Percentiles rank a stretch among this genome's conserved stretches.
These are phyloP conservation scores for Cherax destructor DNA, from an alignment of 1,140 invertebrate genomes.

Conservation along the genomic window DNA sequence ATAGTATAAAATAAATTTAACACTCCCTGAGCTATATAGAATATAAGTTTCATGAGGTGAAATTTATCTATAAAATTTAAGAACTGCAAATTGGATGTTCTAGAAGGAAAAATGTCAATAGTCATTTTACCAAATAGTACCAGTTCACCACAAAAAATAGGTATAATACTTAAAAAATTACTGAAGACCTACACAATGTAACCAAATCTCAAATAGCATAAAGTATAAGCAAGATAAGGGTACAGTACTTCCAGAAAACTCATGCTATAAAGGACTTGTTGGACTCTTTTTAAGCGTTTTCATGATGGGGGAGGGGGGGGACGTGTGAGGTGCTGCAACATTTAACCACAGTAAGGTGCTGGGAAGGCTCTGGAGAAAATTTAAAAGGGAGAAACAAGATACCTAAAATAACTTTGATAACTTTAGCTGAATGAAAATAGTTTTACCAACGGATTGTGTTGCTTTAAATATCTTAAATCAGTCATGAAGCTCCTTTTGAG, in stretches of 20 bases:
- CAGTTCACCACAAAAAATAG: neutral
- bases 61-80: neutral
- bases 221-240: constrained; percentile 1
- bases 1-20: neutral
- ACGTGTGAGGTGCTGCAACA: constrained; percentile 37
- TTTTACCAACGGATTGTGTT: neutral
- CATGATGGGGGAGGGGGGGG: constrained; percentile 36
- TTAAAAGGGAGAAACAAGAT: neutral
- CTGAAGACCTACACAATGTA: neutral
- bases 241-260: constrained; percentile 27
- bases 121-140: neutral
- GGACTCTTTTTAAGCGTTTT: constrained; percentile 40
- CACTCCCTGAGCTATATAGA: neutral
- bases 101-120: neutral
- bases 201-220: constrained; percentile 10
- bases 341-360: constrained; percentile 23
- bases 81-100: neutral
- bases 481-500: neutral
- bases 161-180: neutral
- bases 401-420: neutral
- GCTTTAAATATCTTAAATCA: neutral
- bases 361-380: constrained; percentile 44
- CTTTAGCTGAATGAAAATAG: neutral
- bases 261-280: constrained; percentile 48
- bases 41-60: neutral